A percentile compares a stretch with the other conserved stretches of the same genome.
phyloP scores from a whole-genome alignment of 2,797 vertebrate species.

The Pseudotriccus pelzelni region DNA sequence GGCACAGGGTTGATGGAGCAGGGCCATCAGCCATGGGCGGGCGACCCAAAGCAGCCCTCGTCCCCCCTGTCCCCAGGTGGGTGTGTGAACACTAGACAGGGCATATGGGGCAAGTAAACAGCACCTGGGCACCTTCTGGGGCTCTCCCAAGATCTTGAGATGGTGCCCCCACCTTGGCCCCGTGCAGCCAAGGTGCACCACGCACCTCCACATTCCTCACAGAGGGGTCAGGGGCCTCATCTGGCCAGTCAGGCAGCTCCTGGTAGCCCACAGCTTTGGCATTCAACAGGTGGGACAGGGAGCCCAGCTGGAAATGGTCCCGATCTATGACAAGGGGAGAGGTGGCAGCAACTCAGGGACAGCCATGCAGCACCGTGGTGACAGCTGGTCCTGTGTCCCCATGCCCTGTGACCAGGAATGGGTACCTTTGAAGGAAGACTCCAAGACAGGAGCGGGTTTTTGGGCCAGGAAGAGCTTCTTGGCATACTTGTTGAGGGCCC shows the following conservation, averaged over 20 bases:
- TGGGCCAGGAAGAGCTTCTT: constrained; percentile 98
- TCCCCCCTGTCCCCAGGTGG: rapidly evolving
- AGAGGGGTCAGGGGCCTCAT: constrained; percentile 92
- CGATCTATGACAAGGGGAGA: constrained; percentile 79
- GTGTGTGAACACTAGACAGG: neutral
- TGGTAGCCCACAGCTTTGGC: constrained; percentile 97
- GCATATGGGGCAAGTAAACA: constrained; percentile 66
- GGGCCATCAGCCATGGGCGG: neutral
- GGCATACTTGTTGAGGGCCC: constrained; percentile 93
- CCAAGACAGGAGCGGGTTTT: constrained; percentile 93
- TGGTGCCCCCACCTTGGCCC: neutral
- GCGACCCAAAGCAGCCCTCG: neutral
- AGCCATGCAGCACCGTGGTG: neutral
- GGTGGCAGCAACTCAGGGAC: neutral
- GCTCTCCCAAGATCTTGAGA: constrained; percentile 84
- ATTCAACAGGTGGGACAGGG: constrained; percentile 94
- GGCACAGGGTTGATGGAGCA: neutral
- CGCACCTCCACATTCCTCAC: constrained; percentile 98
- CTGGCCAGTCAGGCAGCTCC: constrained; percentile 96
- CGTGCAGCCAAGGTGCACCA: neutral
- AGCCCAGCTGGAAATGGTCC: constrained; percentile 98
- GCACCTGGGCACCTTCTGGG: constrained; percentile 77
- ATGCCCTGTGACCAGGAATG: neutral
- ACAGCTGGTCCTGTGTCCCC: neutral
- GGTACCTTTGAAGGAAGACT: constrained; percentile 98